phyloP scores from a whole-genome alignment of 1,140 invertebrate species.

The Acyrthosiphon pisum region DNA sequence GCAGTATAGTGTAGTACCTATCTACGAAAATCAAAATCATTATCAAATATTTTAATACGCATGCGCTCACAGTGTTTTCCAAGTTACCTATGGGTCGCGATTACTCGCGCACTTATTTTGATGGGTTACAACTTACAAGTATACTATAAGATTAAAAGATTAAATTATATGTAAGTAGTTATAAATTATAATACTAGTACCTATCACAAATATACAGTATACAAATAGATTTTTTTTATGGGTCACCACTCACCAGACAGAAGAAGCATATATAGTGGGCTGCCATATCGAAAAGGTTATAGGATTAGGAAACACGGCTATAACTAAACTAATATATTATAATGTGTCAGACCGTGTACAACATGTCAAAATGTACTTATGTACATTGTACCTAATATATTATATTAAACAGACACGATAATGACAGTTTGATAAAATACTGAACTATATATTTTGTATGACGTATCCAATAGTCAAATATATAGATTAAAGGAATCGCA shows the following conservation, averaged over 20 bases:
- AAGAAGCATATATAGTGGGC: background rate
- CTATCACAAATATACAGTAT: background rate
- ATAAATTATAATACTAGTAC: background rate
- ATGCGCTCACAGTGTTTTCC: too few relatives aligned
- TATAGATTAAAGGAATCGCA: background rate
- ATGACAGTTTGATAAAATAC: background rate
- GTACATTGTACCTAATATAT: background rate
- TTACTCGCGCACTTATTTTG: background rate
- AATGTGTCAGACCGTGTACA: background rate
- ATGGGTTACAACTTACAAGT: background rate
- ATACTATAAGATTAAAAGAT: constrained; percentile 4
- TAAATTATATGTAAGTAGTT: background rate
- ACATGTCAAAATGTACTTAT: background rate
- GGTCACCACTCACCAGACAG: background rate
- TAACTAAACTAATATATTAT: background rate
- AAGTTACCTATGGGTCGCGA: background rate
- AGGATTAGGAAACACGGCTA: background rate
- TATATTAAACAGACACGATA: background rate
- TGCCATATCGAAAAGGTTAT: background rate
- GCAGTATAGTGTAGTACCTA: background rate
- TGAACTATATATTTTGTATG: background rate
- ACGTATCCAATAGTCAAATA: background rate
- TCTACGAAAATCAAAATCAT: background rate
- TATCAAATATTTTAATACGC: background rate
- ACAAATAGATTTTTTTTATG: background rate